phyloP scores from a whole-genome alignment of 2,113 vertebrate species.

The Prietella phreatophila region DNA sequence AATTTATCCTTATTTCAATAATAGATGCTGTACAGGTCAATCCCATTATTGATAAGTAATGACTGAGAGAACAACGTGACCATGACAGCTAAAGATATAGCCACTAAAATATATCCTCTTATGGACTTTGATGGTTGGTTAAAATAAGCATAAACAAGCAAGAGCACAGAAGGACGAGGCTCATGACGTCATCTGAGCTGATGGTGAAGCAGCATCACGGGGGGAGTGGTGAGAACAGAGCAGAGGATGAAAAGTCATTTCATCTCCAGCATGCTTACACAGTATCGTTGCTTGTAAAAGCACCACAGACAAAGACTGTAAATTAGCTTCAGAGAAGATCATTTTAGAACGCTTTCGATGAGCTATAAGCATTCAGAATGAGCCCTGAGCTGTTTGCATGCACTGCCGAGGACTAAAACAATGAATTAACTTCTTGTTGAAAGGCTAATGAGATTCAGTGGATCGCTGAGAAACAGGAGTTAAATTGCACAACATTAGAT shows the following conservation, averaged over 20 bases:
- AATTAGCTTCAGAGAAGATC: background rate
- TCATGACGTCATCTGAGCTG: constrained; percentile 50
- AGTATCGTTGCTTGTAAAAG: background rate
- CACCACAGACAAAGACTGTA: constrained; percentile 1
- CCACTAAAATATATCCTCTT: background rate
- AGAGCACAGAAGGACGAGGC: constrained; percentile 12
- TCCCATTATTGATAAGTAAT: background rate
- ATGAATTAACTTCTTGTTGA: background rate
- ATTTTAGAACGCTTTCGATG: background rate
- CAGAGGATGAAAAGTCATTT: background rate
- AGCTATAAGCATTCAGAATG: background rate
- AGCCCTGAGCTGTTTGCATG: background rate
- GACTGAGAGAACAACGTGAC: background rate
- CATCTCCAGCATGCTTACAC: background rate
- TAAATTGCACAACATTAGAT: background rate
- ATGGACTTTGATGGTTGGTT: constrained; percentile 8
- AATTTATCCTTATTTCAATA: background rate
- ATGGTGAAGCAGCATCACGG: constrained; percentile 28
- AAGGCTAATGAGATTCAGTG: background rate
- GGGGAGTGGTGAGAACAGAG: constrained; percentile 40
- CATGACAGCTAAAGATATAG: background rate
- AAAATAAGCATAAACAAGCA: constrained; percentile 34
- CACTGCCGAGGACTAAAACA: background rate
- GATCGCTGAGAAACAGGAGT: background rate
- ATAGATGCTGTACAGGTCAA: background rate